Percentiles rank a stretch among this genome's conserved stretches.
Conservation (phyloP, 1,140 invertebrate genomes). For the Apis dorsata region DNA sequence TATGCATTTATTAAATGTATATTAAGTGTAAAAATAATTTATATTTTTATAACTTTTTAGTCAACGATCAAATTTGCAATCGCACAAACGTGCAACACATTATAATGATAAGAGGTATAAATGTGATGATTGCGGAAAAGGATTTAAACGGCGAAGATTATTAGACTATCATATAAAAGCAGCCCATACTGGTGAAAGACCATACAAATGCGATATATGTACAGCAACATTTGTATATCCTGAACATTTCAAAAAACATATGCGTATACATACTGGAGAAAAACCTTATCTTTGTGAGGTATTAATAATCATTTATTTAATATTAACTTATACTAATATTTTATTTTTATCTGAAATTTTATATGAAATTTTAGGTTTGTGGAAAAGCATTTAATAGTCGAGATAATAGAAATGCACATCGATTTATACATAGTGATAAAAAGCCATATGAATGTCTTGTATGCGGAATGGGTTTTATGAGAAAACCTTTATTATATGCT, state of each 20-base stretch:
- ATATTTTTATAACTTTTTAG: constrained; percentile 69
- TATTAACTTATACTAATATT: neutral
- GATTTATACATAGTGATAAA: constrained; percentile 91
- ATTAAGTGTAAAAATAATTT: neutral
- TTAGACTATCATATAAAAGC: constrained; percentile 91
- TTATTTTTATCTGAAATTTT: neutral
- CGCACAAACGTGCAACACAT: constrained; percentile 89
- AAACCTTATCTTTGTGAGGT: constrained; percentile 90
- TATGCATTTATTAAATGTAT: neutral
- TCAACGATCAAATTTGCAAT: constrained; percentile 89
- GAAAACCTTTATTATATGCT: constrained; percentile 89
- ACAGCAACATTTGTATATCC: constrained; percentile 90
- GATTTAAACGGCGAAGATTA: constrained; percentile 87
- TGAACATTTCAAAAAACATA: constrained; percentile 91
- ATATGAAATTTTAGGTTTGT: constrained; percentile 83
- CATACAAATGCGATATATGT: constrained; percentile 87
- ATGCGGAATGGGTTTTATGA: constrained; percentile 91
- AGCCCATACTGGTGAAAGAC: constrained; percentile 89
- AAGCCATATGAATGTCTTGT: constrained; percentile 92
- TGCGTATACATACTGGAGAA: constrained; percentile 88
- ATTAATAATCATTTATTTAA: constrained; percentile 11
- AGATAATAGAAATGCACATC: constrained; percentile 91
- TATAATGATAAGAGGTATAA: constrained; percentile 87
- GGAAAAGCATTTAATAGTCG: constrained; percentile 91
- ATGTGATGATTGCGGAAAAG: constrained; percentile 85